These are phyloP conservation scores for Sterna hirundo DNA, from an alignment of 2,113 vertebrate genomes.

Conservation along the genomic window DNA sequence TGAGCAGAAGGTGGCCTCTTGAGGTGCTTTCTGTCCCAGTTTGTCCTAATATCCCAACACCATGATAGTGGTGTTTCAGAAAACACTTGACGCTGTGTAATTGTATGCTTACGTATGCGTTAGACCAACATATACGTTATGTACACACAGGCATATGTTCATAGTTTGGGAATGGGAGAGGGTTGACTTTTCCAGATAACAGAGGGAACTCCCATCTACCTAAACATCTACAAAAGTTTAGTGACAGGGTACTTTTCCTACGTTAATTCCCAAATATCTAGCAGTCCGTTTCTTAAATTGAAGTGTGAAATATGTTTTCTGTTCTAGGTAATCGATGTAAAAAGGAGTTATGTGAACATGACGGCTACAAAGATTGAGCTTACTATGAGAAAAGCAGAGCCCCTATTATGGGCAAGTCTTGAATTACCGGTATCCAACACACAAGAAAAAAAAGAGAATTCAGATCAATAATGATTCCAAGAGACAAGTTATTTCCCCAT, in stretches of 20 bases:
- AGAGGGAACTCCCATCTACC: neutral
- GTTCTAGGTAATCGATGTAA: constrained; percentile 89
- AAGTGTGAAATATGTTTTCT: neutral
- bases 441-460: constrained; percentile 69
- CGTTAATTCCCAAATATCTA: neutral
- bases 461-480: constrained; percentile 53
- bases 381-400: constrained; percentile 91
- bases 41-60: neutral
- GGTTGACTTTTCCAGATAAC: neutral
- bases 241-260: neutral
- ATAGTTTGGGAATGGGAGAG: neutral
- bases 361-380: constrained; percentile 94
- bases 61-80: neutral
- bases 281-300: neutral
- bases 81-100: neutral
- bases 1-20: neutral
- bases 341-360: constrained; percentile 90
- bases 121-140: rapidly evolving
- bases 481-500: neutral
- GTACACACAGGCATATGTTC: neutral
- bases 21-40: neutral
- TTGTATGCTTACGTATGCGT: rapidly evolving
- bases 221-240: neutral
- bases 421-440: constrained; percentile 82
- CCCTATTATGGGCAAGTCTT: constrained; percentile 90